Conservation (phyloP, 2,797 vertebrate species). For the Centroberyx gerrardi region DNA sequence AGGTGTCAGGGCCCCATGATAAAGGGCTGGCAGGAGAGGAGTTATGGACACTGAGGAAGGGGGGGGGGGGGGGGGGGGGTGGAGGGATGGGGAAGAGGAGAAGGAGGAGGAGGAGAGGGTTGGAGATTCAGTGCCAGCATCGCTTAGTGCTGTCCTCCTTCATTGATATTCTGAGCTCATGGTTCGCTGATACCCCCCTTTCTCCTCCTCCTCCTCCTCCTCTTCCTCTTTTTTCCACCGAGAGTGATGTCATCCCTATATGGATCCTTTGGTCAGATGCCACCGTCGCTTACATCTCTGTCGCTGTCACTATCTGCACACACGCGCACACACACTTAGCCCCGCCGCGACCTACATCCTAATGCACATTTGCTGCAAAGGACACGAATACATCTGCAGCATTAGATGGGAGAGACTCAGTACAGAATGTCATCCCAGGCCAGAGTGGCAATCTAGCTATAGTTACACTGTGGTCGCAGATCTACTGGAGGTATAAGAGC, state of each 20-base stretch:
- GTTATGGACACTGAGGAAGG: constrained; percentile 53
- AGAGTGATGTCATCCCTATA: constrained; percentile 86
- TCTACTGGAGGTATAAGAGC: constrained; percentile 35
- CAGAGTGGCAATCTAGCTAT: constrained; percentile 24
- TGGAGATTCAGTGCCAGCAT: constrained; percentile 50
- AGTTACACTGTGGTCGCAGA: constrained; percentile 25
- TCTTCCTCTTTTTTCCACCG: constrained; percentile 9
- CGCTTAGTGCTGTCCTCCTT: constrained; percentile 55
- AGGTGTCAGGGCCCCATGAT: constrained; percentile 73
- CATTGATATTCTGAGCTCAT: constrained; percentile 84
- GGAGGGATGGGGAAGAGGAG: constrained; percentile 17
- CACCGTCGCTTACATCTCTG: constrained; percentile 75
- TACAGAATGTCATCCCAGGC: constrained; percentile 4
- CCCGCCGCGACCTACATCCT: constrained; percentile 75
- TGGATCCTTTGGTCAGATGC: constrained; percentile 81
- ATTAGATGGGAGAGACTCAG: constrained; percentile 64
- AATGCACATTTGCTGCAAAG: constrained; percentile 77
- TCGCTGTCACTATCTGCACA: constrained; percentile 74
- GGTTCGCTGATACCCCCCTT: constrained; percentile 49
- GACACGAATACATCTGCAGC: constrained; percentile 76
- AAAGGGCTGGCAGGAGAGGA: constrained; percentile 60
- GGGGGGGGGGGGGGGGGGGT: constrained; percentile 6
- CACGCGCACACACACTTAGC: constrained; percentile 67
- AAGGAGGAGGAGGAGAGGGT: constrained; percentile 12
- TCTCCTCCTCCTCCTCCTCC: constrained; percentile 18